Evolutionary conservation across 1,140 invertebrate genomes (phyloP), one percentile per base, ranked within the genome.

Genomic region (Megathymus violae): DNA sequence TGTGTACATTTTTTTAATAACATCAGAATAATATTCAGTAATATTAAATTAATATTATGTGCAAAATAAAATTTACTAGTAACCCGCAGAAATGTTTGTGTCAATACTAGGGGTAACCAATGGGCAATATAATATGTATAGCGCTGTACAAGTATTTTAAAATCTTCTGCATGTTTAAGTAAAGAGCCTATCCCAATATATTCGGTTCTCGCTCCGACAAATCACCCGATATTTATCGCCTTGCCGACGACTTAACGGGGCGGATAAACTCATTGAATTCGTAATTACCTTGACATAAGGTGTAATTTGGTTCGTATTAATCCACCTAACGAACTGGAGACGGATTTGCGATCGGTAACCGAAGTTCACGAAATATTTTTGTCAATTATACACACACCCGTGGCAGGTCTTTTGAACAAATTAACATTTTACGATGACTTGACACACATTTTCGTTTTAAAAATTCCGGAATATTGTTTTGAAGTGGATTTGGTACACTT

Each of bases 211-310:
- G 22, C 44, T 47, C 60, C 62, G 67, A 71, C 64, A 73, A 78
- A 75, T 78, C 54, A 71, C 62, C 19, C n/a, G n/a, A 46, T 67
- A 74, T 74, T 76, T 74, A 76, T 64, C 54, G 31, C n/a, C 11
- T 14, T 50, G 68, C n/a, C 52, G 74, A 78, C 65, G 72, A 62
- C 17, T 54, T 72, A 56, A 76, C 51, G 22, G 38, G 48, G 10
- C 48, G 51, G 65, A 78, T 54, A 71, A 74, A 74, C 58, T 61
- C 52, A 59, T 71, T 72, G 52, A 64, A 56, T 44, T 47, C 47
- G 62, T 78, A 71, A 78, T 65, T 56, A 65, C 43, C 9, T 62
- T 17, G 66, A 69, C 61, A 67, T 67, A 71, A 64, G 64, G 52
- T 64, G 41, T 64, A 68, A 69, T 74, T 70, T 75, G 52, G 63